These are phyloP conservation scores for Melipona quadrifasciata DNA, from an alignment of 1,140 invertebrate species.

Conservation along the genomic window DNA sequence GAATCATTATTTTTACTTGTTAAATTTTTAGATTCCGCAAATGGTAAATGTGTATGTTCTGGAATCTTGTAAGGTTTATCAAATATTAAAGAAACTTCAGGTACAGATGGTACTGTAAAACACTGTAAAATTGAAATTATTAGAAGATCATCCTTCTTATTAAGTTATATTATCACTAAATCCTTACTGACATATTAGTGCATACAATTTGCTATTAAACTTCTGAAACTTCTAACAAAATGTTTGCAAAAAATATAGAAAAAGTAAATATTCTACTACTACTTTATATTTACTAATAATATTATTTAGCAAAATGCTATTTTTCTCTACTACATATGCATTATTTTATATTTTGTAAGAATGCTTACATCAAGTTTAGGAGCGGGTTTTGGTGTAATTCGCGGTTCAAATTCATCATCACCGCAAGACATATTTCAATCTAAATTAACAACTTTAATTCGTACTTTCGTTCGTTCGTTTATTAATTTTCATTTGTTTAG, in stretches of 20 bases:
- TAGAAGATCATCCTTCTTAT: background rate
- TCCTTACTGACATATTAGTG: background rate
- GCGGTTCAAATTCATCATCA: slow-evolving; percentile 69
- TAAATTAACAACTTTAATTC: slow-evolving; percentile 3
- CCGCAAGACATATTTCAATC: slow-evolving; percentile 34
- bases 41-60: slow-evolving; percentile 5
- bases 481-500: background rate
- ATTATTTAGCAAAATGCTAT: background rate
- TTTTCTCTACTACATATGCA: background rate
- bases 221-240: background rate
- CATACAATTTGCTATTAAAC: background rate
- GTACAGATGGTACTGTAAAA: slow-evolving; percentile 65
- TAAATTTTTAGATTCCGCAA: background rate
- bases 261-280: background rate
- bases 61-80: slow-evolving; percentile 53
- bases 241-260: background rate
- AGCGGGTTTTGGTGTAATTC: slow-evolving; percentile 64
- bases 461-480: background rate
- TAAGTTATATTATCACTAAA: background rate
- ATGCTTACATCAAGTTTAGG: slow-evolving; percentile 64
- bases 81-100: slow-evolving; percentile 73
- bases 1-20: background rate
- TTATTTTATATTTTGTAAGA: background rate
- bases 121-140: slow-evolving; percentile 53
- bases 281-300: background rate